Percentiles rank a stretch among this genome's conserved stretches.
These are phyloP conservation scores for Berghia stephanieae DNA, from an alignment of 1,140 invertebrate genomes.

Conservation along the genomic window DNA sequence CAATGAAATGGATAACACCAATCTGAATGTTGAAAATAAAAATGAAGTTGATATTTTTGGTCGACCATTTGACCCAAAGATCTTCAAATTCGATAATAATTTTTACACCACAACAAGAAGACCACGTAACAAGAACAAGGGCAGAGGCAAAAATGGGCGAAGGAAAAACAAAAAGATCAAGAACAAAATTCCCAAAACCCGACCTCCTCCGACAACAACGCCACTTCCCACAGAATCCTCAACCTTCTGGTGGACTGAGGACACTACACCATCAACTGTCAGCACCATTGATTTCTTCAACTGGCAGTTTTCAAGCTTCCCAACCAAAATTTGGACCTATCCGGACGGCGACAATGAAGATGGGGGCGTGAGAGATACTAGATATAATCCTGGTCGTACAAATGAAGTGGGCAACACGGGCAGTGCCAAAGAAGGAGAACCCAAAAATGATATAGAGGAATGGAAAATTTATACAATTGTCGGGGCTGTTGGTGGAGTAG, in stretches of 20 bases:
- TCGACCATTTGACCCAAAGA: neutral
- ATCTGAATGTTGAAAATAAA: neutral
- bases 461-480: conserved; percentile 58
- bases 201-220: neutral
- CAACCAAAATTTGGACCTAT: too few relatives aligned
- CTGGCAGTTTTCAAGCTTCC: conserved; percentile 15
- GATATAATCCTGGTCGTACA: conserved; percentile 3
- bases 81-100: neutral
- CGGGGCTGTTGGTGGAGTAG: conserved; percentile 51
- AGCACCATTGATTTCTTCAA: neutral
- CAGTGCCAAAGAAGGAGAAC: neutral
- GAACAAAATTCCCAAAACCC: conserved; percentile 12
- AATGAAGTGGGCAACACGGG: conserved; percentile 1
- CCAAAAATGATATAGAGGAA: conserved; percentile 36
- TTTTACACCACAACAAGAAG: conserved; percentile 25
- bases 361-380: neutral
- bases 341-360: neutral
- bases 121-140: conserved; percentile 16
- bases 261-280: neutral
- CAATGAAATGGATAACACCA: neutral
- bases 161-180: conserved; percentile 21
- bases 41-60: neutral
- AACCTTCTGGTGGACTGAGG: neutral
- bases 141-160: conserved; percentile 12
- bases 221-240: conserved; percentile 11